Evolutionary conservation across 2,113 vertebrate genomes (phyloP).

Genomic region (Agapornis roseicollis): DNA sequence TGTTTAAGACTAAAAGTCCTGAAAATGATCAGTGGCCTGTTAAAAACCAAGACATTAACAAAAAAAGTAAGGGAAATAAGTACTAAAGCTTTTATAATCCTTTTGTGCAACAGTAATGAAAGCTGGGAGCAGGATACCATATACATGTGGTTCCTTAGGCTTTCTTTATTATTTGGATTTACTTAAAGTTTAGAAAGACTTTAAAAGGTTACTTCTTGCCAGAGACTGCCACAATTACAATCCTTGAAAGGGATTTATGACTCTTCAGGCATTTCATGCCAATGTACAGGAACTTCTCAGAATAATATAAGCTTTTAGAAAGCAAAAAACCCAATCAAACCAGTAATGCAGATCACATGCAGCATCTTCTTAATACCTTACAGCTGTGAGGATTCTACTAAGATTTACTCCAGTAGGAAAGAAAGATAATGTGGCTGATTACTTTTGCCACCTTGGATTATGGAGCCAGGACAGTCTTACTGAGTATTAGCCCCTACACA

Average conservation of each 20-base stretch:
- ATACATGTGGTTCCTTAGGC: neutral
- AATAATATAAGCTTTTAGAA: neutral
- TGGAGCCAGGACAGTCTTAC: neutral
- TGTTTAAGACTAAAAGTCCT: neutral
- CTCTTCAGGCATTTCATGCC: neutral
- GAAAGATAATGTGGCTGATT: neutral
- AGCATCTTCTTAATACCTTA: neutral
- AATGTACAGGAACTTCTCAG: neutral
- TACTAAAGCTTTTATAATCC: neutral
- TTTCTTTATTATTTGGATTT: neutral
- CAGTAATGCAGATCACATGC: neutral
- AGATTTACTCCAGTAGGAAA: neutral
- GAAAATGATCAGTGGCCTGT: neutral
- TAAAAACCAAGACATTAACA: neutral
- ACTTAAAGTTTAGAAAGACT: neutral
- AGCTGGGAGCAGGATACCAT: neutral
- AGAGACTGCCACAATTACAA: neutral
- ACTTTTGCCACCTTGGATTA: neutral
- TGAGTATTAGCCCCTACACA: neutral
- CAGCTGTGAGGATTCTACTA: neutral
- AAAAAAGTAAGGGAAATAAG: neutral
- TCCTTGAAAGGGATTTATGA: neutral
- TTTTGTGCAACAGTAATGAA: neutral
- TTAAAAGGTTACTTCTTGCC: neutral
- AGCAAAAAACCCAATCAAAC: neutral